Conservation (phyloP, 2,113 vertebrate genomes). For the Ochotona curzoniae region DNA sequence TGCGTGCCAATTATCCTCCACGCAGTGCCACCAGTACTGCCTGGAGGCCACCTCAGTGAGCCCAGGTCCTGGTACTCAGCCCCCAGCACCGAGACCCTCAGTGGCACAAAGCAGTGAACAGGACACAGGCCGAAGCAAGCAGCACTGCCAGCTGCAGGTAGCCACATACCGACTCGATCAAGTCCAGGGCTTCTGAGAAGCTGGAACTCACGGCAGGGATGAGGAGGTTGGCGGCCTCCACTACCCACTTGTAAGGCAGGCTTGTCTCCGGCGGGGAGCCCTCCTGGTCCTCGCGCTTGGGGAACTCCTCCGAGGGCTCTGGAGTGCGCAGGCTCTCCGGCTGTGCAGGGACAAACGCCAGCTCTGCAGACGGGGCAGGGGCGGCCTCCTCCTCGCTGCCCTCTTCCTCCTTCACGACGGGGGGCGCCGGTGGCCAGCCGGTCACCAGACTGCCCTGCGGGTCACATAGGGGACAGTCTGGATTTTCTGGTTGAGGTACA, state of each 20-base stretch:
- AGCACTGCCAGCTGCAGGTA: not conserved
- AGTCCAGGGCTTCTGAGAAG: slow-evolving; percentile 94
- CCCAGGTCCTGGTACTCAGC: not conserved
- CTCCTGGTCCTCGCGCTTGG: slow-evolving; percentile 75
- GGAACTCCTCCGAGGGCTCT: slow-evolving; percentile 61
- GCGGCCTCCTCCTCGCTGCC: slow-evolving; percentile 81
- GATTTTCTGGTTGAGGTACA: not conserved
- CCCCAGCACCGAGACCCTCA: not conserved
- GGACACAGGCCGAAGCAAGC: accelerated
- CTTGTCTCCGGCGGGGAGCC: slow-evolving; percentile 75
- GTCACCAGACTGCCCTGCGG: slow-evolving; percentile 60
- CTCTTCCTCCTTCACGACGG: slow-evolving; percentile 85
- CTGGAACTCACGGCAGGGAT: slow-evolving; percentile 88
- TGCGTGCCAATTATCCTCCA: no score
- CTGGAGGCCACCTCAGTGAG: not conserved
- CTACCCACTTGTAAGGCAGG: slow-evolving; percentile 91
- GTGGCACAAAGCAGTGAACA: not conserved
- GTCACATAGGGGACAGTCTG: not conserved
- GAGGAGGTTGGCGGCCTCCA: slow-evolving; percentile 92
- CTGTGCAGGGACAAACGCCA: slow-evolving; percentile 59
- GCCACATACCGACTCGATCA: slow-evolving; percentile 93
- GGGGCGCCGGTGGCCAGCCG: slow-evolving; percentile 43
- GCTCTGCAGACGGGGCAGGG: not conserved
- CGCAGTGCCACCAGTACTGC: no score
- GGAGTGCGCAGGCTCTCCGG: slow-evolving; percentile 63